Conservation (phyloP, 2,797 vertebrate genomes). For the Anguilla megastoma region DNA sequence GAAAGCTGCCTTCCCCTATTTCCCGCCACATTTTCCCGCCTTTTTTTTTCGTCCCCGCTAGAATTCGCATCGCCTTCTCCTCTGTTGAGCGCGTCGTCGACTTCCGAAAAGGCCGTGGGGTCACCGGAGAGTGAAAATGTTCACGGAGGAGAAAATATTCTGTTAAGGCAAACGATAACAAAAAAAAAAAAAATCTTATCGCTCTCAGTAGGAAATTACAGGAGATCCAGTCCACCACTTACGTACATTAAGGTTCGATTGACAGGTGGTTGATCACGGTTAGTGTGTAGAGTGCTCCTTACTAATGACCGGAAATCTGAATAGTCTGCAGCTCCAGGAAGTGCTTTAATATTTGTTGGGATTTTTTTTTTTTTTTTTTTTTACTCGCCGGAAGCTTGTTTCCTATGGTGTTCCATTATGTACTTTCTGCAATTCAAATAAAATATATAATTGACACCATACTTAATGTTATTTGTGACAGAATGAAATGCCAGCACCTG, state of each 20-base stretch:
- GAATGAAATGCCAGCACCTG: neutral
- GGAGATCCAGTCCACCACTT: neutral
- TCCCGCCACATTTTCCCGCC: too few relatives aligned
- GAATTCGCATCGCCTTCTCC: neutral
- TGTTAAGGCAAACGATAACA: neutral
- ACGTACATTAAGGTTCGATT: neutral
- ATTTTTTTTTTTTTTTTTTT: neutral
- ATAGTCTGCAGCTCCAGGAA: neutral
- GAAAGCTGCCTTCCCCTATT: neutral
- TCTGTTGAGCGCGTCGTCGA: too few relatives aligned
- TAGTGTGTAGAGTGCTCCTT: neutral
- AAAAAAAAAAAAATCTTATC: neutral
- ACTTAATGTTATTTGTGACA: neutral
- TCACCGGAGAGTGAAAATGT: neutral
- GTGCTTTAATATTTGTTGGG: neutral
- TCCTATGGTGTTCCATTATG: neutral
- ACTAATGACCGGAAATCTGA: neutral
- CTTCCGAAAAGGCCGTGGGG: neutral
- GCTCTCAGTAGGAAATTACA: neutral
- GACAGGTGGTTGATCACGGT: neutral
- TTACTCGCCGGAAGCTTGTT: neutral
- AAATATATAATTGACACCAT: neutral
- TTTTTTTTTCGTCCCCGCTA: neutral
- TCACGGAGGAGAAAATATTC: neutral
- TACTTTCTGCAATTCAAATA: neutral